Percentiles rank a stretch among this genome's conserved stretches.
phyloP scores from a whole-genome alignment of 2,888 invertebrate genomes.

The Spodoptera picta region DNA sequence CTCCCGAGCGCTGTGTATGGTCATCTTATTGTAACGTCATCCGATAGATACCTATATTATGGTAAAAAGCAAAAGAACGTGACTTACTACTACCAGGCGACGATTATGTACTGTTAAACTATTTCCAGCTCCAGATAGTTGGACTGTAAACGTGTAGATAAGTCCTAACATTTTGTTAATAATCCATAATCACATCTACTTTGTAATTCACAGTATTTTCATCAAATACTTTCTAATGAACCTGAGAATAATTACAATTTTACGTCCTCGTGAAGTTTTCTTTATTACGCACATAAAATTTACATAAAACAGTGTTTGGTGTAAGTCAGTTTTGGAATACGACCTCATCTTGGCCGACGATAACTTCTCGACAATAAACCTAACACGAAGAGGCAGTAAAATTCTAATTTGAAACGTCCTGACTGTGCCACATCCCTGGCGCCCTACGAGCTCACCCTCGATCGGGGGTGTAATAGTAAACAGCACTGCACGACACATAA shows the following conservation, averaged over 20 bases:
- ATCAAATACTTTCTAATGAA: conserved; percentile 48
- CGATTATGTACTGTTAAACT: not conserved
- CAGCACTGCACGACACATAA: conserved; percentile 19
- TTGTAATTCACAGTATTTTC: conserved; percentile 23
- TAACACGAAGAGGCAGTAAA: conserved; percentile 87
- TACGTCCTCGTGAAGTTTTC: conserved; percentile 67
- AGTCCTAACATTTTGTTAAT: too few relatives aligned
- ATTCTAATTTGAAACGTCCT: conserved; percentile 83
- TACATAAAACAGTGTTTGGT: conserved; percentile 84
- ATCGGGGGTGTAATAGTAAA: conserved; percentile 43
- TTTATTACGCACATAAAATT: conserved; percentile 82
- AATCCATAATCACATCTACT: not conserved
- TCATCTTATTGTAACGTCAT: conserved; percentile 69
- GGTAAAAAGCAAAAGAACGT: conserved; percentile 22
- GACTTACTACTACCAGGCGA: not conserved
- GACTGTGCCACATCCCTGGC: conserved; percentile 58
- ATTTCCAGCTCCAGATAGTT: too few relatives aligned
- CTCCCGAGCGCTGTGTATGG: conserved; percentile 62
- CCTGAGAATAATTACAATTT: conserved; percentile 55
- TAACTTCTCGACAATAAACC: conserved; percentile 86
- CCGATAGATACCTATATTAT: conserved; percentile 42
- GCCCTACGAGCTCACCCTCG: conserved; percentile 59
- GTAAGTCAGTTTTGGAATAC: conserved; percentile 86
- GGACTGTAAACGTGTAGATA: too few relatives aligned
- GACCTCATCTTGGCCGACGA: conserved; percentile 85